Percentiles rank a stretch among this genome's conserved stretches.
Conservation (phyloP, 2,888 invertebrate genomes). For the Pegoplata infirma region DNA sequence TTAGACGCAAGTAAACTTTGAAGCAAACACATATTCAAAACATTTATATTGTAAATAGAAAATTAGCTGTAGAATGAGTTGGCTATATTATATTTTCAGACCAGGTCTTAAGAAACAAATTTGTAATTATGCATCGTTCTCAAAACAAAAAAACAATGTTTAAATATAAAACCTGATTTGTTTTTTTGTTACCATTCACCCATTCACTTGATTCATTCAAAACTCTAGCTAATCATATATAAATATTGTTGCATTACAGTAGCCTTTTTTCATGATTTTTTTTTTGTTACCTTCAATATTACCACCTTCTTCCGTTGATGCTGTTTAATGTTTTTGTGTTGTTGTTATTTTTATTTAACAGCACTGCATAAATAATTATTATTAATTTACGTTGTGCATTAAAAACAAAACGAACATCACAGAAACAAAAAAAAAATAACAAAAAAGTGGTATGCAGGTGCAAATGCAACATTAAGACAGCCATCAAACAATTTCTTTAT, state of each 20-base stretch:
- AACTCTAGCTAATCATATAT: conserved; percentile 54
- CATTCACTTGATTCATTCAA: conserved; percentile 28
- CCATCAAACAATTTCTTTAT: conserved; percentile 57
- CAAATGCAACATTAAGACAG: conserved; percentile 57
- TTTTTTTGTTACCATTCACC: not conserved
- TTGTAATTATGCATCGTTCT: conserved; percentile 55
- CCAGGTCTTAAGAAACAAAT: no score
- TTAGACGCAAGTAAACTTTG: not conserved
- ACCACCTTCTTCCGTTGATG: conserved; percentile 57
- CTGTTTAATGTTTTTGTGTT: conserved; percentile 5
- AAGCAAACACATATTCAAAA: conserved; percentile 3
- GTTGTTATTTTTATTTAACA: conserved; percentile 36
- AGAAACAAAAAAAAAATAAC: no score
- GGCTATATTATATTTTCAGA: conserved; percentile 36
- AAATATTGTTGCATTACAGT: conserved; percentile 41
- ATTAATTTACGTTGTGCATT: conserved; percentile 62
- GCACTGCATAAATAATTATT: conserved; percentile 61
- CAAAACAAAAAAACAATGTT: conserved; percentile 35
- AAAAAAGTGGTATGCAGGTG: conserved; percentile 61
- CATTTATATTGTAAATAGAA: conserved; percentile 10
- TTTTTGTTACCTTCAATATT: conserved; percentile 42
- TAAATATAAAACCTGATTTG: conserved; percentile 24
- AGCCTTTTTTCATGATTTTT: conserved; percentile 33
- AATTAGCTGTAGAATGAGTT: conserved; percentile 50
- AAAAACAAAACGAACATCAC: conserved; percentile 42